A percentile compares a stretch with the other conserved stretches of the same genome.
Evolutionary conservation across 2,888 invertebrate species (phyloP).

Genomic region (Agrochola lychnidis): DNA sequence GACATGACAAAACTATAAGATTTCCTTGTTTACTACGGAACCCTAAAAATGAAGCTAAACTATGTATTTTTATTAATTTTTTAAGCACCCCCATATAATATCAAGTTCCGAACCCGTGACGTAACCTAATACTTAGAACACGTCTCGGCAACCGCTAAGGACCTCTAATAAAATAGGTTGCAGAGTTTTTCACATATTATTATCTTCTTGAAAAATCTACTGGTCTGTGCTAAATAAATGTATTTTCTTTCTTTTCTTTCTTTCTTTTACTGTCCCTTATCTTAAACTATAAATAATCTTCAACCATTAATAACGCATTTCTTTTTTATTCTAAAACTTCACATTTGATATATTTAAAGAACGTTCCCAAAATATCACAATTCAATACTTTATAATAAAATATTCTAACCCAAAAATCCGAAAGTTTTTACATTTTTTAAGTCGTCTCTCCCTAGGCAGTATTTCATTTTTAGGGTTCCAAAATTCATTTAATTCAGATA

Average conservation of each 20-base stretch:
- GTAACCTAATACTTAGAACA: neutral
- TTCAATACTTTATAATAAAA: slow-evolving; percentile 52
- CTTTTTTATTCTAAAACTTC: slow-evolving; percentile 13
- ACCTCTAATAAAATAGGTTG: neutral
- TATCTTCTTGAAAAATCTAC: slow-evolving; percentile 2
- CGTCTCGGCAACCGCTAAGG: neutral
- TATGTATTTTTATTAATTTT: too few species aligned
- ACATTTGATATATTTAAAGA: slow-evolving; percentile 27
- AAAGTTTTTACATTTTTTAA: slow-evolving; percentile 54
- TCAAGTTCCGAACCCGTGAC: neutral
- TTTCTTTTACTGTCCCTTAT: neutral
- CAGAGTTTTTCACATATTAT: neutral
- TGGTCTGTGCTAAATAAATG: too few species aligned
- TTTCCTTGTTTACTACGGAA: too few species aligned
- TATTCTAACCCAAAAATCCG: slow-evolving; percentile 36
- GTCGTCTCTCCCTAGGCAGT: slow-evolving; percentile 36
- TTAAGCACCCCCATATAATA: neutral
- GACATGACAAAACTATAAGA: too few species aligned
- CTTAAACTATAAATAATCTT: neutral
- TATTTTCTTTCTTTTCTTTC: too few species aligned
- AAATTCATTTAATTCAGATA: too few species aligned
- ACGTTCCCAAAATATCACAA: slow-evolving; percentile 28
- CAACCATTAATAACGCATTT: slow-evolving; percentile 20
- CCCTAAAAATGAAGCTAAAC: too few species aligned
- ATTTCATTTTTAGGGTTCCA: slow-evolving; percentile 48